Conservation (phyloP, 2,113 vertebrate genomes). For the Talpa occidentalis region DNA sequence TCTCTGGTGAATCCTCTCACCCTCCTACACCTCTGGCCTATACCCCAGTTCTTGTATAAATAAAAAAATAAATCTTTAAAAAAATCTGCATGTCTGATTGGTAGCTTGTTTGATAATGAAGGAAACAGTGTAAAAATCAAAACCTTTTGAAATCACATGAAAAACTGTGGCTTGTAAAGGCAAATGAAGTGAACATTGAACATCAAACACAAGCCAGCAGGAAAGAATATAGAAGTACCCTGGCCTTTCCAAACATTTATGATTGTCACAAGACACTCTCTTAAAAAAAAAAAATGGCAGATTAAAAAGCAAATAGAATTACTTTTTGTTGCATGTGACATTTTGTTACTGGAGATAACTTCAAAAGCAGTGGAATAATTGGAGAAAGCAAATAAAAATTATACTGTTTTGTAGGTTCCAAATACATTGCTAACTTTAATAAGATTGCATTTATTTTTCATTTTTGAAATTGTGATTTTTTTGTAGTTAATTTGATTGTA, state of each 20-base stretch:
- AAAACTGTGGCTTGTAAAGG: slow-evolving; percentile 17
- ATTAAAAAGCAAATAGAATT: slow-evolving; percentile 16
- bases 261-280: neutral
- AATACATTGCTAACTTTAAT: neutral
- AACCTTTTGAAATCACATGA: slow-evolving; percentile 36
- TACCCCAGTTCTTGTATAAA: too few relatives aligned
- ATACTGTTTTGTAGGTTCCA: neutral
- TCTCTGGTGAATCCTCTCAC: too few relatives aligned
- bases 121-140: neutral
- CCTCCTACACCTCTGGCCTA: too few relatives aligned
- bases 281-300: neutral
- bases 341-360: neutral
- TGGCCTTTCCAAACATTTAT: neutral
- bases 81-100: neutral
- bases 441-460: neutral
- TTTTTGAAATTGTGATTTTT: neutral
- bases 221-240: neutral
- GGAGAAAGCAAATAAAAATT: neutral
- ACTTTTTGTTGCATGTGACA: neutral
- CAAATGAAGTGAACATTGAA: neutral
- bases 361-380: neutral
- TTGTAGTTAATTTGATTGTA: neutral
- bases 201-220: neutral
- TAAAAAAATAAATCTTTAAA: too few relatives aligned
- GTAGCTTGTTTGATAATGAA: slow-evolving; percentile 1